These are phyloP conservation scores for Acleris emargana DNA, from an alignment of 2,888 invertebrate genomes.

Conservation along the genomic window DNA sequence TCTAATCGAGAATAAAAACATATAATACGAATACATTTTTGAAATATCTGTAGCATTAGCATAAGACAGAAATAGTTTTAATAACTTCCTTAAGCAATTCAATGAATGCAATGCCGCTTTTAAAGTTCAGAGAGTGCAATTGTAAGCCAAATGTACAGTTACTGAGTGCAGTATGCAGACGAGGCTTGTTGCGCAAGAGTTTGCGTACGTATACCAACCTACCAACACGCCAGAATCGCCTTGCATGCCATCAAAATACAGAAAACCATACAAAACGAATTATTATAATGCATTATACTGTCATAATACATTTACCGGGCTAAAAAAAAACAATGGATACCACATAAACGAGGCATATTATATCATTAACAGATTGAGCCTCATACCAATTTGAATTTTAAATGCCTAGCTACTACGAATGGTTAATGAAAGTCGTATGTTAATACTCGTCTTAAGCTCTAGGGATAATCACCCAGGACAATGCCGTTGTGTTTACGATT, in stretches of 20 bases:
- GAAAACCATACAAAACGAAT: background rate
- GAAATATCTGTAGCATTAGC: conserved; percentile 13
- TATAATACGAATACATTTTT: background rate
- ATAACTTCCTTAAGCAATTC: conserved; percentile 18
- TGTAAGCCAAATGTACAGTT: conserved; percentile 36
- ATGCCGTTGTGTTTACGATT: conserved; percentile 49
- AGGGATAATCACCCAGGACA: conserved; percentile 51
- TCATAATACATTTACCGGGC: background rate
- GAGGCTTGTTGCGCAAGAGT: conserved; percentile 34
- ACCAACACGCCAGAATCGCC: background rate
- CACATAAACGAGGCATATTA: background rate
- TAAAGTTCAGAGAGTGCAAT: conserved; percentile 36
- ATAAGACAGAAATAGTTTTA: conserved; percentile 28
- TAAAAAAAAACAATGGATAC: too few species aligned
- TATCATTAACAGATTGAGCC: background rate
- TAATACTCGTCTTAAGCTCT: conserved; percentile 27
- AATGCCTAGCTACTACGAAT: background rate
- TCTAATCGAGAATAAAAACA: background rate
- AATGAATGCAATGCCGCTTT: conserved; percentile 23
- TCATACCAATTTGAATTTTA: background rate
- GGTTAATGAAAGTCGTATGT: conserved; percentile 14
- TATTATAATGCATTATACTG: background rate
- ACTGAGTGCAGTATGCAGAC: conserved; percentile 38
- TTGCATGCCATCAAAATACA: background rate
- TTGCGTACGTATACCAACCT: conserved; percentile 22